Conservation (phyloP, 53 echinoderm and acorn worm genomes). For the Antedon mediterranea region DNA sequence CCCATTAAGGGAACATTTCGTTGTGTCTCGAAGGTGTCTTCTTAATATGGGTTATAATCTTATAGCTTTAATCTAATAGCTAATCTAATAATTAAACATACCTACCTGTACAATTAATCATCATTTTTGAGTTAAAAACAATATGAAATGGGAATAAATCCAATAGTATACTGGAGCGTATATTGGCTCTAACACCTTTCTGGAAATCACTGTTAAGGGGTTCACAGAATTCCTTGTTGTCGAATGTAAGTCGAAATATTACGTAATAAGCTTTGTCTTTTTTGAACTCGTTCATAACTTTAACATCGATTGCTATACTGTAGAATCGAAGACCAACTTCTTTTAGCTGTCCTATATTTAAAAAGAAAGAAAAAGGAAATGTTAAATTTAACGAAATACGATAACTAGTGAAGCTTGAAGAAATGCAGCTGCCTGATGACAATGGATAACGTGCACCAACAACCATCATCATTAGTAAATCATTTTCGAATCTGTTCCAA, state of each 20-base stretch:
- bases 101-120: conserved; percentile 39
- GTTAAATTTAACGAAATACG: too few species aligned
- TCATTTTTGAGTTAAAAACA: conserved; percentile 58
- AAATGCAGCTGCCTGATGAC: too few species aligned
- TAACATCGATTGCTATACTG: conserved; percentile 42
- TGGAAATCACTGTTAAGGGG: neutral
- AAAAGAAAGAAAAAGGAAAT: neutral
- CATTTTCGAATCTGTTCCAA: too few species aligned
- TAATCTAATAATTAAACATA: neutral
- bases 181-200: conserved; percentile 2
- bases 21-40: too few species aligned
- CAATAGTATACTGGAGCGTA: conserved; percentile 28
- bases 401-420: too few species aligned
- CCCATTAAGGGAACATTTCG: too few species aligned
- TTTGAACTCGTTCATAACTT: conserved; percentile 34
- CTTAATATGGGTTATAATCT: too few species aligned
- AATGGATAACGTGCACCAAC: too few species aligned
- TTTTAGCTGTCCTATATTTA: conserved; percentile 52
- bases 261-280: conserved; percentile 34
- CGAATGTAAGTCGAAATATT: conserved; percentile 49
- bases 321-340: conserved; percentile 68
- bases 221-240: conserved; percentile 51
- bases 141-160: conserved; percentile 76
- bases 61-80: too few species aligned
- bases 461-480: too few species aligned